A percentile compares a stretch with the other conserved stretches of the same genome.
Conservation (phyloP, 1,140 invertebrate species). For the Antheraea mylitta region DNA sequence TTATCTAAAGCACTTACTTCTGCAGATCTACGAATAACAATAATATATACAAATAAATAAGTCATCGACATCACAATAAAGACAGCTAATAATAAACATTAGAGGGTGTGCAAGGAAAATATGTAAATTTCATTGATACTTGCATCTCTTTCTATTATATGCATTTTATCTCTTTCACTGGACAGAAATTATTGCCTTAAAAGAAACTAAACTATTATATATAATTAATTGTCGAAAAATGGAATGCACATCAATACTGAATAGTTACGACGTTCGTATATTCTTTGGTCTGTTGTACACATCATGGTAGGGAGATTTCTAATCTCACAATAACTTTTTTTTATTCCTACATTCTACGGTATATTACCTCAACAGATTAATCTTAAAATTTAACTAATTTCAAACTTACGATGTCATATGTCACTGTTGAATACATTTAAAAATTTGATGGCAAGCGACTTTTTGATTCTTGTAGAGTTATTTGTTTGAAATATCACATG, state of each 20-base stretch:
- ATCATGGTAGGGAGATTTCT: background rate
- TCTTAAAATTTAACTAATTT: conserved; percentile 16
- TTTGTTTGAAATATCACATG: too few relatives aligned
- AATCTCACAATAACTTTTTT: background rate
- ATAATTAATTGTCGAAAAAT: background rate
- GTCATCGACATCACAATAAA: background rate
- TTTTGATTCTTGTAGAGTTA: too few relatives aligned
- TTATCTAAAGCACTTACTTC: background rate
- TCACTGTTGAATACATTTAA: background rate
- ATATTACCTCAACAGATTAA: background rate
- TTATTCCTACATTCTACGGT: too few relatives aligned
- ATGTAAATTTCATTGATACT: too few relatives aligned
- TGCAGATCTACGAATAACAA: background rate
- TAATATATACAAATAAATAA: background rate
- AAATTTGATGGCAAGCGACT: background rate
- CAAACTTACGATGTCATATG: background rate
- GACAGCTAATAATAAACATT: too few relatives aligned
- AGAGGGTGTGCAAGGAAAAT: too few relatives aligned
- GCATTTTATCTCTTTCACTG: too few relatives aligned
- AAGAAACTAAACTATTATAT: background rate
- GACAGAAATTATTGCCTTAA: too few relatives aligned
- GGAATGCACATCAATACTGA: background rate
- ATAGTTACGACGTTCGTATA: background rate
- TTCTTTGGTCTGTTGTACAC: background rate
- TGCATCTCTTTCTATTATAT: too few relatives aligned